These are phyloP conservation scores for Clunio marinus DNA, from an alignment of 2,888 invertebrate genomes.

Conservation along the genomic window DNA sequence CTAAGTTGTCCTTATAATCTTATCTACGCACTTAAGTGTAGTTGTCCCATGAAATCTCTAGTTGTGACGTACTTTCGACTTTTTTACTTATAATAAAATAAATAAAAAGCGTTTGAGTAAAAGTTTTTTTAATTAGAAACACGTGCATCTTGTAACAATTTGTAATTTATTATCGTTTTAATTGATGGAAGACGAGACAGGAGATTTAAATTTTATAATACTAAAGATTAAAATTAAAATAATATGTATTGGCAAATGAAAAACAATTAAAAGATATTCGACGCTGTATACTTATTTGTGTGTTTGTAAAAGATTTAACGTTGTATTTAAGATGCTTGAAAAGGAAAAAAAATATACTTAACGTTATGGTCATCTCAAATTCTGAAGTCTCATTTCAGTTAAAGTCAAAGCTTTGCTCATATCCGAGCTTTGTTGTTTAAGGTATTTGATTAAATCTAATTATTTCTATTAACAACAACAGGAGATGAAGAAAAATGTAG, in stretches of 20 bases:
- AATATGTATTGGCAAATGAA: background rate
- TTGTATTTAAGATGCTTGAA: background rate
- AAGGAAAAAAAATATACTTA: background rate
- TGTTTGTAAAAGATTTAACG: constrained; percentile 6
- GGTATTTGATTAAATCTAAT: too few species aligned
- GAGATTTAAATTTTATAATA: background rate
- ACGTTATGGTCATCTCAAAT: background rate
- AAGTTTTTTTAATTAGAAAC: background rate
- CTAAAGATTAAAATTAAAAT: constrained; percentile 2
- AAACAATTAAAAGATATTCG: background rate
- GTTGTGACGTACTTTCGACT: constrained; percentile 10
- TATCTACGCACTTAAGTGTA: too few species aligned
- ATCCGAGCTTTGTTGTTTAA: too few species aligned
- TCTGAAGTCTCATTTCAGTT: background rate
- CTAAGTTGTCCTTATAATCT: too few species aligned
- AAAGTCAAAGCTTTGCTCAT: too few species aligned
- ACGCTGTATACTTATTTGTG: constrained; percentile 10
- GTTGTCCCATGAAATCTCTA: too few species aligned
- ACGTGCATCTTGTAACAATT: constrained; percentile 6
- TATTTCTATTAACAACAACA: too few species aligned
- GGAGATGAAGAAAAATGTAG: too few species aligned
- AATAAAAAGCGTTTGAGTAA: background rate
- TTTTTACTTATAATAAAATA: constrained; percentile 10
- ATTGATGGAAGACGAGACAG: background rate
- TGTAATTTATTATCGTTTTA: constrained; percentile 2